phyloP scores from a whole-genome alignment of 2,797 vertebrate species.

The Pipistrellus kuhlii region DNA sequence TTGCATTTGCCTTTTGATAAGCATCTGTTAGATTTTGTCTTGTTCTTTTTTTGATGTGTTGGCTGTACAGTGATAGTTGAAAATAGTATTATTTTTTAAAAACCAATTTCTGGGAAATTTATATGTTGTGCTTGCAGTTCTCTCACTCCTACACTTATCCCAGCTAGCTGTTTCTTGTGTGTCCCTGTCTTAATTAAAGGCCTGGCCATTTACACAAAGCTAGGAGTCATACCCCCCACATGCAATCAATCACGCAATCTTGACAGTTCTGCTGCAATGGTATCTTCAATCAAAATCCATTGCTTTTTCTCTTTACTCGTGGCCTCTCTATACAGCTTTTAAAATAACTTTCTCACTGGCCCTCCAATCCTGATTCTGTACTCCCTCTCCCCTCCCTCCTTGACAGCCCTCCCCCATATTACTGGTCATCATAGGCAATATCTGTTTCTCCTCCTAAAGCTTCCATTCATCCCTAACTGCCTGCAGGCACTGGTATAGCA shows the following conservation, averaged over 20 bases:
- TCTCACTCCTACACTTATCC: neutral
- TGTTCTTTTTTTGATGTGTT: conserved; percentile 13
- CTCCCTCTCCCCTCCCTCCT: neutral
- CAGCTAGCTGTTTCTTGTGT: neutral
- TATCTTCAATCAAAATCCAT: conserved; percentile 5
- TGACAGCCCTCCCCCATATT: no score
- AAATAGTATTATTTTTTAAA: neutral
- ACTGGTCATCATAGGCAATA: neutral
- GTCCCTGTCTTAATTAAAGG: neutral
- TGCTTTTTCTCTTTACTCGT: conserved; percentile 14
- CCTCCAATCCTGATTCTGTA: neutral
- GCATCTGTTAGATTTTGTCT: conserved; percentile 20
- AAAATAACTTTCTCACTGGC: neutral
- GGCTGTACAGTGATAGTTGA: neutral
- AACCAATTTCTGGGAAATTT: conserved; percentile 8
- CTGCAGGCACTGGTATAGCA: neutral
- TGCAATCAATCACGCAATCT: neutral
- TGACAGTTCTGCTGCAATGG: neutral
- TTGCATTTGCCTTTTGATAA: conserved; percentile 26
- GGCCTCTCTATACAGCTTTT: neutral
- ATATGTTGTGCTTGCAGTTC: neutral
- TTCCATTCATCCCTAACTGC: neutral
- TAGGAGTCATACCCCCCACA: neutral
- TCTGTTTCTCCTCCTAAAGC: neutral
- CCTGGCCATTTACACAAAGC: neutral